Conservation (phyloP, 2,797 vertebrate species). For the Tragelaphus eurycerus region DNA sequence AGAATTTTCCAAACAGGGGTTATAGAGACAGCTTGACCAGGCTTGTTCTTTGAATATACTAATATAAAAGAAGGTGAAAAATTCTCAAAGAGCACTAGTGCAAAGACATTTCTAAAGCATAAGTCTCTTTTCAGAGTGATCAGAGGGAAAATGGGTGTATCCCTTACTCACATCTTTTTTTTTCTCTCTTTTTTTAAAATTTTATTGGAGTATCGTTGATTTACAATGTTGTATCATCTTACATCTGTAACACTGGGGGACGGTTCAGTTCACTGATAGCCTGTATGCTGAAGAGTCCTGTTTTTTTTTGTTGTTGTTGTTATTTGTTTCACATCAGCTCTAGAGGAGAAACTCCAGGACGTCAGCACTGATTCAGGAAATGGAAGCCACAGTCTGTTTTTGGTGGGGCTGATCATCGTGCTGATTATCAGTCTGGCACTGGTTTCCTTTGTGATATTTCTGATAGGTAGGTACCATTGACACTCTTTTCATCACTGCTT, state of each 20-base stretch:
- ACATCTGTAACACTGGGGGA: neutral
- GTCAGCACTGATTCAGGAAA: neutral
- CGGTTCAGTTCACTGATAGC: neutral
- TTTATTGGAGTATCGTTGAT: neutral
- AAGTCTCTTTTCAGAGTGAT: neutral
- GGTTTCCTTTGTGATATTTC: conserved; percentile 83
- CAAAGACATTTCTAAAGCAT: neutral
- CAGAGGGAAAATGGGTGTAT: neutral
- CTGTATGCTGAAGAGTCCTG: neutral
- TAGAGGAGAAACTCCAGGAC: conserved; percentile 66
- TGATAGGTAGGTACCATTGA: conserved; percentile 81
- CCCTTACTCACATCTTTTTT: neutral
- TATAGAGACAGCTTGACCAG: neutral
- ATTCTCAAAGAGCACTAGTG: neutral
- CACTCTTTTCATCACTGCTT: neutral
- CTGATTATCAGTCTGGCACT: conserved; percentile 81
- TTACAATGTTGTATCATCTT: neutral
- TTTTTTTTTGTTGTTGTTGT: neutral
- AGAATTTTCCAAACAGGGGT: neutral
- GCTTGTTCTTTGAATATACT: neutral
- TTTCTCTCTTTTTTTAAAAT: neutral
- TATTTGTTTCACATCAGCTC: conserved; percentile 68
- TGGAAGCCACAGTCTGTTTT: conserved; percentile 67
- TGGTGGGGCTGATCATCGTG: conserved; percentile 76
- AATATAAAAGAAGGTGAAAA: neutral